phyloP scores from a whole-genome alignment of 2,113 vertebrate species.

The Anguilla rostrata region DNA sequence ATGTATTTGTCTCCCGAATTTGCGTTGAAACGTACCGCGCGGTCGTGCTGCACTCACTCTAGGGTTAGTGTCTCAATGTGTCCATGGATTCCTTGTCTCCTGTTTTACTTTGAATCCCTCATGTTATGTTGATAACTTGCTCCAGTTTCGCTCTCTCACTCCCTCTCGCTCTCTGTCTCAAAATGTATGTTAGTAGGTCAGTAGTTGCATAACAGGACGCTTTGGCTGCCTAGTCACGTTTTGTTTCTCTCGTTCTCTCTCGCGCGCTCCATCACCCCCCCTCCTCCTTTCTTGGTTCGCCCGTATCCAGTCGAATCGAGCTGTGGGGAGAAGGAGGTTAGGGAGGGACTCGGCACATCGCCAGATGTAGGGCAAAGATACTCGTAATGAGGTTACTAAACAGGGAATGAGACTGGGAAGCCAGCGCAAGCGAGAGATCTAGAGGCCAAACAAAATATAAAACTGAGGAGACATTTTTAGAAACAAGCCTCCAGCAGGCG shows the following conservation, averaged over 20 bases:
- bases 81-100: slow-evolving; percentile 34
- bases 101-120: slow-evolving; percentile 52
- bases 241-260: slow-evolving; percentile 49
- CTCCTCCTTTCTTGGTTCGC: slow-evolving; percentile 30
- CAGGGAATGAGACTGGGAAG: slow-evolving; percentile 22
- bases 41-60: slow-evolving; percentile 22
- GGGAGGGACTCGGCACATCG: slow-evolving; percentile 49
- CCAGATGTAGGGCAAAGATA: slow-evolving; percentile 51
- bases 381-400: slow-evolving; percentile 52
- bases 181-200: slow-evolving; percentile 84
- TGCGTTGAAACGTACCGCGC: slow-evolving; percentile 34
- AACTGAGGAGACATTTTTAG: slow-evolving; percentile 37
- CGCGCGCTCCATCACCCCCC: slow-evolving; percentile 22
- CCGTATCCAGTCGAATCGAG: slow-evolving; percentile 54
- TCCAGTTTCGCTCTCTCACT: slow-evolving; percentile 62
- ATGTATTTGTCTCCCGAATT: slow-evolving; percentile 27
- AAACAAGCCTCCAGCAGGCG: slow-evolving; percentile 32
- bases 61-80: not conserved
- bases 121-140: slow-evolving; percentile 66
- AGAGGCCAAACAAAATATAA: slow-evolving; percentile 22
- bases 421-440: slow-evolving; percentile 1
- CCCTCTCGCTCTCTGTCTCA: slow-evolving; percentile 53
- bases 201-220: slow-evolving; percentile 76
- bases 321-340: slow-evolving; percentile 16
- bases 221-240: slow-evolving; percentile 75